Evolutionary conservation across 2,888 invertebrate species (phyloP).

Genomic region (Miltochrista miniata): DNA sequence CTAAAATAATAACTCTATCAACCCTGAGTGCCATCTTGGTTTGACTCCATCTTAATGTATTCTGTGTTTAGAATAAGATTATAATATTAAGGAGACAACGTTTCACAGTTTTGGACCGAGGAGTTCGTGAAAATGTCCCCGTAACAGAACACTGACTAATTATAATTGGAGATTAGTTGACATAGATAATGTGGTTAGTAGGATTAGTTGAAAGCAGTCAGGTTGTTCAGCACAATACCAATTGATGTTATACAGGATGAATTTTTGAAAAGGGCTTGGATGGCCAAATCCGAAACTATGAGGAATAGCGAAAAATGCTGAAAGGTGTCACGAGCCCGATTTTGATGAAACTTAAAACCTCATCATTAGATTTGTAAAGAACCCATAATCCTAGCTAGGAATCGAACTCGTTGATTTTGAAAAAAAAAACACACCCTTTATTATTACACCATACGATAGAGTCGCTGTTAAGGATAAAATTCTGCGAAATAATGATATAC

Average conservation of each 20-base stretch:
- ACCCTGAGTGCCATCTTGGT: slow-evolving; percentile 43
- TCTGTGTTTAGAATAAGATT: slow-evolving; percentile 80
- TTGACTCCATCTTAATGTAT: slow-evolving; percentile 68
- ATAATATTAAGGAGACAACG: slow-evolving; percentile 74
- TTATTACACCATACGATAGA: too few relatives aligned
- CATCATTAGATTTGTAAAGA: too few relatives aligned
- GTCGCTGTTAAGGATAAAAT: too few relatives aligned
- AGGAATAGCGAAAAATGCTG: too few relatives aligned
- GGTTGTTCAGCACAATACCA: slow-evolving; percentile 20
- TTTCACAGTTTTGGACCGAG: slow-evolving; percentile 45
- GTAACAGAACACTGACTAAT: slow-evolving; percentile 58
- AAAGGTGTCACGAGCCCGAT: too few relatives aligned
- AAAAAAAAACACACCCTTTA: too few relatives aligned
- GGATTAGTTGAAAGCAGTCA: slow-evolving; percentile 20
- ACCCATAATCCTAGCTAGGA: too few relatives aligned
- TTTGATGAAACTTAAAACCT: too few relatives aligned
- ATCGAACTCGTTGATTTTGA: too few relatives aligned
- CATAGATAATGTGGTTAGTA: slow-evolving; percentile 30
- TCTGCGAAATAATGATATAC: too few relatives aligned
- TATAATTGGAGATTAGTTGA: slow-evolving; percentile 70
- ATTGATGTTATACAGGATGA: background rate
- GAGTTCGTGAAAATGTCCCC: slow-evolving; percentile 53
- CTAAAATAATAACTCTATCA: slow-evolving; percentile 21
- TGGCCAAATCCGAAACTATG: too few relatives aligned
- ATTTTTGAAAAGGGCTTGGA: too few relatives aligned